Evolutionary conservation across 2,888 invertebrate genomes (phyloP).

Genomic region (Beris morrisii): DNA sequence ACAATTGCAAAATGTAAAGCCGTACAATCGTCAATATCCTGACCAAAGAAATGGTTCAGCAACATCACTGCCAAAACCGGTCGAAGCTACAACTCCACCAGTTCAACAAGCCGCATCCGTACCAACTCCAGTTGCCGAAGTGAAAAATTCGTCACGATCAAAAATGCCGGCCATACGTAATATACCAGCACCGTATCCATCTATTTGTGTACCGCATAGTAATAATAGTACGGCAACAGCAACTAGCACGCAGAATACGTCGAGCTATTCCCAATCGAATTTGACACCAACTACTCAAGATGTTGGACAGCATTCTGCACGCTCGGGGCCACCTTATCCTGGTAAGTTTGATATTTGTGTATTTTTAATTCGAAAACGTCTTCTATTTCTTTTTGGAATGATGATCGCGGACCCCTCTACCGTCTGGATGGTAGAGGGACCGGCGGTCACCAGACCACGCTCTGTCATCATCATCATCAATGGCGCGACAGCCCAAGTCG

Average conservation of each 20-base stretch:
- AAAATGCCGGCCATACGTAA: constrained; percentile 42
- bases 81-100: background rate
- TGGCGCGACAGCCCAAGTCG: too few species aligned
- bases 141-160: constrained; percentile 6
- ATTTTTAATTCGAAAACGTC: too few species aligned
- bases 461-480: too few species aligned
- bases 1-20: constrained; percentile 36
- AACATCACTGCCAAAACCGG: constrained; percentile 10
- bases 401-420: too few species aligned
- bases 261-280: constrained; percentile 19
- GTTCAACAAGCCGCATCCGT: background rate
- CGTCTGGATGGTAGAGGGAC: too few species aligned
- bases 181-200: constrained; percentile 44
- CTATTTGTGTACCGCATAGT: constrained; percentile 30
- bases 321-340: background rate
- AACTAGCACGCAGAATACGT: constrained; percentile 10
- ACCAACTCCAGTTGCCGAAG: background rate
- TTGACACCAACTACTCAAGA: constrained; percentile 21
- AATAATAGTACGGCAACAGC: constrained; percentile 1
- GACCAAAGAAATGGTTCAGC: constrained; percentile 20
- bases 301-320: background rate
- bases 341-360: background rate
- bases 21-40: constrained; percentile 31
- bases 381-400: too few species aligned
- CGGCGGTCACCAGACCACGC: too few species aligned